Evolutionary conservation across 2,797 vertebrate species (phyloP), one percentile per base, ranked within the genome.

Genomic region (Melanotaenia trifasciata): DNA sequence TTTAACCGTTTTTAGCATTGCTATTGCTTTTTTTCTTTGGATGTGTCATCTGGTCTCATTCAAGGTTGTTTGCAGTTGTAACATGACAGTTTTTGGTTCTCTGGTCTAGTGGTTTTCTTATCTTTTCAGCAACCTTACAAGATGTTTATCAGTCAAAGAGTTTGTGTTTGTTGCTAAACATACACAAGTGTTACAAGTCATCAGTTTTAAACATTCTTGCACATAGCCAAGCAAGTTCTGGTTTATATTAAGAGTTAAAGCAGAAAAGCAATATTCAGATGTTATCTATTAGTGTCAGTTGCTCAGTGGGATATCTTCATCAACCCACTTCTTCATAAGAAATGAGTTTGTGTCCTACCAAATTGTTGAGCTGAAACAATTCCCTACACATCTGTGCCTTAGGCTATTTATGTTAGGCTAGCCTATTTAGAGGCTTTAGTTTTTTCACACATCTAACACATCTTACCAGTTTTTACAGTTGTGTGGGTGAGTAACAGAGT

Each of bases 401-500:
- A 2, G 16, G 30, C 35, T 56, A 6, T 69, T 8, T 8, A 3
- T 30, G 30, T 30, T 30, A 30, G 30, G 30, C 30, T 30, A 30
- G 30, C 9, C 12, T 38, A 38, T 67, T n/a, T 57, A 36, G 33
- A 58, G 20, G 58, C 40, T 72, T 75, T 30, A 18, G 20, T 33
- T 78, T 71, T 3, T 57, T 78, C 10, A 79, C 59, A 72, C 60
- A 77, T 45, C 62, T 72, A 60, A 60, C 22, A 57, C 70, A 51
- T 47, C n/a, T n/a, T 22, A 12, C 58, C 28, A 11, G 60, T 81
- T 78, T 72, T 22, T 57, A 67, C 4, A 57, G 56, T n/a, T 32
- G 28, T 78, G 70, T 61, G 58, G 20, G 72, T 78, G 74, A 81
- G 59, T 74, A 70, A 80, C 62, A 20, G n/a, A 10, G 22, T 51